phyloP scores from a whole-genome alignment of 2,888 invertebrate genomes.

The Salpingus planirostris region DNA sequence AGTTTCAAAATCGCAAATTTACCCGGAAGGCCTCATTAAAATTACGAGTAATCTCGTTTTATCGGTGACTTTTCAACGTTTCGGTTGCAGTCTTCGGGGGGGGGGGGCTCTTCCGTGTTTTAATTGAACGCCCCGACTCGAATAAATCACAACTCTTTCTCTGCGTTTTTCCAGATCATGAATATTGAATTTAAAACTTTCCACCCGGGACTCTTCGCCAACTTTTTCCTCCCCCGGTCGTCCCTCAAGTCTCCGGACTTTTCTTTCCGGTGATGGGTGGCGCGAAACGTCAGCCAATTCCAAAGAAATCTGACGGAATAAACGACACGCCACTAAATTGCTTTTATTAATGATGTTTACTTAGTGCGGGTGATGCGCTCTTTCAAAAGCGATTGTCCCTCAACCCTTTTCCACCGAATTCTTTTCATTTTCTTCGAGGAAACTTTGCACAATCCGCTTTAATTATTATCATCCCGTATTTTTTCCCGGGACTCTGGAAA shows the following conservation, averaged over 20 bases:
- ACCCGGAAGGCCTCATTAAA: constrained; percentile 12
- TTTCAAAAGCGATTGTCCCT: too few relatives aligned
- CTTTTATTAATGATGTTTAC: constrained; percentile 43
- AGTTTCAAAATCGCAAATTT: too few relatives aligned
- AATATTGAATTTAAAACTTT: constrained; percentile 36
- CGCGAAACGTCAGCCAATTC: constrained; percentile 28
- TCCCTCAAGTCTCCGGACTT: too few relatives aligned
- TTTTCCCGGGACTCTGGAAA: too few relatives aligned
- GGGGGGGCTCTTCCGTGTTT: constrained; percentile 4
- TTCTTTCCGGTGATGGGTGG: too few relatives aligned
- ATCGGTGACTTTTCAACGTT: constrained; percentile 6
- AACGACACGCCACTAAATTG: constrained; percentile 36
- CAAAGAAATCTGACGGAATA: constrained; percentile 32
- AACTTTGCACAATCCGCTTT: too few relatives aligned
- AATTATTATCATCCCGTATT: too few relatives aligned
- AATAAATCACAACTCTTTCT: constrained; percentile 25
- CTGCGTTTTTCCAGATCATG: constrained; percentile 26
- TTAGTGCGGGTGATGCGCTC: too few relatives aligned
- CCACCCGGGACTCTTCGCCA: constrained; percentile 14
- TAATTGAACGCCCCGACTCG: constrained; percentile 10
- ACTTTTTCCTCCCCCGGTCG: too few relatives aligned
- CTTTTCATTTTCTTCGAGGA: too few relatives aligned
- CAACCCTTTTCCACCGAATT: too few relatives aligned
- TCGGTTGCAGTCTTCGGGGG: constrained; percentile 6
- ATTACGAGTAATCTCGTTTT: constrained; percentile 7